Conservation (phyloP, 1,140 invertebrate genomes). For the Eurosta solidaginis region DNA sequence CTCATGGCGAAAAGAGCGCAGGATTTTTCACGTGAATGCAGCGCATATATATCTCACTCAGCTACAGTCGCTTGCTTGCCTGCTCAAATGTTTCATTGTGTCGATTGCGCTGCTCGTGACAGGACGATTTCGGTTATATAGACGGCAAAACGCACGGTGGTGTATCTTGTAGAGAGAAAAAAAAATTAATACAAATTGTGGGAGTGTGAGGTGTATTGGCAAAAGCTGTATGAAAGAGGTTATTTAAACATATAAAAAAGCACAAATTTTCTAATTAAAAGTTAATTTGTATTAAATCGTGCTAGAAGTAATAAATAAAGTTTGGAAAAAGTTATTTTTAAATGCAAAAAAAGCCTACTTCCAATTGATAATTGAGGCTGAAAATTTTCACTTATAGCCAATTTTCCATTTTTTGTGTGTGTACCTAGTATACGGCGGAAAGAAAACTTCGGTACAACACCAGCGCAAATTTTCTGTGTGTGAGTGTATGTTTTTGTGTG, state of each 20-base stretch:
- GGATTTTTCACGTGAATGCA: not conserved
- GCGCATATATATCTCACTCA: not conserved
- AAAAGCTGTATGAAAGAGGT: not conserved
- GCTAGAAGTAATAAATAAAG: not conserved
- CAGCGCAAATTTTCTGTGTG: not conserved
- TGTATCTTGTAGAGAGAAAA: slow-evolving; percentile 5
- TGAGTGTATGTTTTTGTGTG: not conserved
- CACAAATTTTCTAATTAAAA: not conserved
- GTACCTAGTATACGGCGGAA: slow-evolving; percentile 21
- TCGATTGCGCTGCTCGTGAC: slow-evolving; percentile 58
- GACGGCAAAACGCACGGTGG: slow-evolving; percentile 20
- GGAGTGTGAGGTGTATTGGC: slow-evolving; percentile 3
- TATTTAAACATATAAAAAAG: not conserved
- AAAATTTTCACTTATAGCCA: slow-evolving; percentile 18
- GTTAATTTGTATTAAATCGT: not conserved
- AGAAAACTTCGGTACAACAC: slow-evolving; percentile 2
- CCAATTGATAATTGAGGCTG: slow-evolving; percentile 10
- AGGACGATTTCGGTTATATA: slow-evolving; percentile 44
- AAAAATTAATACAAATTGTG: slow-evolving; percentile 21
- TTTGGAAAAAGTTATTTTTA: not conserved
- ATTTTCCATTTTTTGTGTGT: slow-evolving; percentile 21
- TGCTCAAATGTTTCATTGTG: slow-evolving; percentile 49
- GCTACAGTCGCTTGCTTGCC: not conserved
- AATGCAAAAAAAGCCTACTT: not conserved
- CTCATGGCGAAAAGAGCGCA: not conserved